Evolutionary conservation across 2,797 vertebrate species (phyloP).

Genomic region (Rallus crepitans): DNA sequence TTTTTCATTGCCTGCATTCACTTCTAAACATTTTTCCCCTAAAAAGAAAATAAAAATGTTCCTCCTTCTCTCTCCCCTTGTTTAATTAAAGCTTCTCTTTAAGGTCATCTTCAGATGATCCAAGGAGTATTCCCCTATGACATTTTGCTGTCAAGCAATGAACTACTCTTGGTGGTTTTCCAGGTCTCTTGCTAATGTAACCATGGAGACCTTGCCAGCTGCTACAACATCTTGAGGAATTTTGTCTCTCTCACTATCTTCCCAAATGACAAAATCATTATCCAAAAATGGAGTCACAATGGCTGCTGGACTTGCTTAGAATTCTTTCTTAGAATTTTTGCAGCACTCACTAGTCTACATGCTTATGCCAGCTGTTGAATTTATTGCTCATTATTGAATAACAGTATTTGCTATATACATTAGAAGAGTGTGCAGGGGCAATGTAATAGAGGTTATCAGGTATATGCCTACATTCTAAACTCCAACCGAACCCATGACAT

Average conservation of each 20-base stretch:
- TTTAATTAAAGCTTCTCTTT: conserved; percentile 8
- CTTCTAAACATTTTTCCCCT: not conserved
- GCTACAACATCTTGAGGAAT: conserved; percentile 17
- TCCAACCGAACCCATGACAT: not conserved
- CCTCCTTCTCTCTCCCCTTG: not conserved
- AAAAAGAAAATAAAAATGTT: not conserved
- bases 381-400: not conserved
- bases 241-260: not conserved
- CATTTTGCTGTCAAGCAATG: not conserved
- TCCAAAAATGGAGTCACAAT: not conserved
- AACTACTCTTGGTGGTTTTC: not conserved
- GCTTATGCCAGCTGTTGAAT: not conserved
- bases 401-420: not conserved
- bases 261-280: not conserved
- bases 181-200: not conserved
- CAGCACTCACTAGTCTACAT: not conserved
- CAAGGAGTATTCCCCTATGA: not conserved
- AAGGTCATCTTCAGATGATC: not conserved
- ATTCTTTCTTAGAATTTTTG: not conserved
- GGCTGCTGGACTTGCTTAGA: not conserved
- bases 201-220: conserved; percentile 36
- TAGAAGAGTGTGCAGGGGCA: not conserved
- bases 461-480: not conserved
- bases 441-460: not conserved
- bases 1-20: not conserved